A percentile compares a stretch with the other conserved stretches of the same genome.
phyloP scores from a whole-genome alignment of 2,888 invertebrate species.

The Drosophila quinaria region DNA sequence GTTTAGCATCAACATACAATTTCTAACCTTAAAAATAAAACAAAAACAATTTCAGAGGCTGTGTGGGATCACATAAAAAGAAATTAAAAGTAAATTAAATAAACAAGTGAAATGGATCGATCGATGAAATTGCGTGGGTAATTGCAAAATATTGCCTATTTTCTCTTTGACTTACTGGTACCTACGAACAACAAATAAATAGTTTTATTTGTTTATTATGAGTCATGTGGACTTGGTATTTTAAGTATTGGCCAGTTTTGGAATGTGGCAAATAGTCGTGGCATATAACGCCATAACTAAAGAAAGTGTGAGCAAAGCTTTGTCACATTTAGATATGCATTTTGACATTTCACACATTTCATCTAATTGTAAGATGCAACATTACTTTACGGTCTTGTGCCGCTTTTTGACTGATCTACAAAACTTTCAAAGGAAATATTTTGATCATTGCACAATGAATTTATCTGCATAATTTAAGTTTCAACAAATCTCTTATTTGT shows the following conservation, averaged over 20 bases:
- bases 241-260: slow-evolving; percentile 16
- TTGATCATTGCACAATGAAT: neutral
- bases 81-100: slow-evolving; percentile 2
- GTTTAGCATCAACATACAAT: neutral
- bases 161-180: slow-evolving; percentile 12
- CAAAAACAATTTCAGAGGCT: neutral
- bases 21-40: neutral
- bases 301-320: neutral
- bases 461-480: neutral
- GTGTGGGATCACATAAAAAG: neutral
- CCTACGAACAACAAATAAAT: slow-evolving; percentile 18
- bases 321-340: slow-evolving; percentile 12
- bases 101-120: slow-evolving; percentile 2
- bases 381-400: neutral
- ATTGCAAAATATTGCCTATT: slow-evolving; percentile 27
- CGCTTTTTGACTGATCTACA: neutral
- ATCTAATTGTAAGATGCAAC: slow-evolving; percentile 22
- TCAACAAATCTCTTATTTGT: neutral
- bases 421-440: neutral
- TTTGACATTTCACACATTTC: slow-evolving; percentile 46
- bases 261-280: slow-evolving; percentile 12
- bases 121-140: slow-evolving; percentile 34
- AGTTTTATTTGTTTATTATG: slow-evolving; percentile 10
- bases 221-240: slow-evolving; percentile 5
- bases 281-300: neutral